A percentile compares a stretch with the other conserved stretches of the same genome.
Evolutionary conservation across 2,797 vertebrate species (phyloP).

Genomic region (Thaleichthys pacificus): DNA sequence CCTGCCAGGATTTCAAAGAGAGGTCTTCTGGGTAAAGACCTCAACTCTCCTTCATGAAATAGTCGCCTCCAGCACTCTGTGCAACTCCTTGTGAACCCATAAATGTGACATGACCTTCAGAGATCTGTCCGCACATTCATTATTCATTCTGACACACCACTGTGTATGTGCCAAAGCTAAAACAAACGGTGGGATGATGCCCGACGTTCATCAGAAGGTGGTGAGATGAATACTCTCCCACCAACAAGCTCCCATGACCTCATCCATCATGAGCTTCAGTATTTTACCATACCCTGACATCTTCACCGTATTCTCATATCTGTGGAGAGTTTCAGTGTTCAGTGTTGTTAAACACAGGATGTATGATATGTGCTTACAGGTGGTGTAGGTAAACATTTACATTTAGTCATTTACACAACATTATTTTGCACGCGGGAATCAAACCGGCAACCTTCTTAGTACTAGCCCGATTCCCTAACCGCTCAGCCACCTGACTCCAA

Average conservation of each 20-base stretch:
- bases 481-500: too few relatives aligned
- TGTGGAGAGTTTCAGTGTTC: background rate
- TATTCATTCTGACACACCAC: constrained; percentile 31
- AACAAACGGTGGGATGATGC: constrained; percentile 30
- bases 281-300: constrained; percentile 30
- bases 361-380: too few relatives aligned
- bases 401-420: too few relatives aligned
- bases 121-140: constrained; percentile 34
- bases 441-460: too few relatives aligned
- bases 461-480: too few relatives aligned
- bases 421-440: too few relatives aligned
- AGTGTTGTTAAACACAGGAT: background rate
- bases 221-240: background rate
- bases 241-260: constrained; percentile 13
- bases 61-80: constrained; percentile 12
- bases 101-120: constrained; percentile 31
- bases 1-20: constrained; percentile 20
- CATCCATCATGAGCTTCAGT: constrained; percentile 25
- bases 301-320: constrained; percentile 5
- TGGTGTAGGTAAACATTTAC: too few relatives aligned
- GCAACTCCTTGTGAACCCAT: constrained; percentile 23
- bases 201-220: constrained; percentile 12
- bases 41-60: constrained; percentile 20
- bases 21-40: constrained; percentile 1
- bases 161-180: constrained; percentile 23